These are phyloP conservation scores for Anoplopoma fimbria DNA, from an alignment of 2,113 vertebrate species.

Conservation along the genomic window DNA sequence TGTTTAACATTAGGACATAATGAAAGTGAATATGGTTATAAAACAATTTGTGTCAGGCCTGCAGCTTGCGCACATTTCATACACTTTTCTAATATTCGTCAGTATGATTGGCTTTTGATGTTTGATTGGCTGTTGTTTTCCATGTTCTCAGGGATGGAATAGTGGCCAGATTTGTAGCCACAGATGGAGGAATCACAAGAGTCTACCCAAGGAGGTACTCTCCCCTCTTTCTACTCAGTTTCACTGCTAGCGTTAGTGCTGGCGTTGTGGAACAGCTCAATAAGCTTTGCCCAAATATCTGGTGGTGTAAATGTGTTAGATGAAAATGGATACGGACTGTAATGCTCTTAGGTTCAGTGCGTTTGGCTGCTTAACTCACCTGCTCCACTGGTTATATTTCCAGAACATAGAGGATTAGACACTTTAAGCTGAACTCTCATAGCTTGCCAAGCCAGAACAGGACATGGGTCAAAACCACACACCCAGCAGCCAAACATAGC, in stretches of 20 bases:
- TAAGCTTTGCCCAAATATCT: constrained; percentile 26
- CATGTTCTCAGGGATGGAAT: constrained; percentile 87
- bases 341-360: constrained; percentile 46
- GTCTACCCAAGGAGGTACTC: constrained; percentile 94
- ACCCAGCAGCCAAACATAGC: constrained; percentile 44
- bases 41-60: constrained; percentile 39
- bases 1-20: constrained; percentile 63
- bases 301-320: constrained; percentile 54
- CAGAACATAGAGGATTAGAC: constrained; percentile 52
- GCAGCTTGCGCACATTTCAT: constrained; percentile 24
- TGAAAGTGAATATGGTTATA: constrained; percentile 39
- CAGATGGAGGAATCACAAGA: constrained; percentile 97
- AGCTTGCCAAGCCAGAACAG: constrained; percentile 43
- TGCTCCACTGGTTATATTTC: constrained; percentile 60
- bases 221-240: constrained; percentile 16
- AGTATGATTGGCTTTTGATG: constrained; percentile 39
- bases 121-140: constrained; percentile 55
- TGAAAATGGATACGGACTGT: constrained; percentile 66
- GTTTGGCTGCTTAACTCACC: constrained; percentile 58
- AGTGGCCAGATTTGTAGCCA: constrained; percentile 93
- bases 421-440: constrained; percentile 46
- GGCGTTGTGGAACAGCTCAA: neutral
- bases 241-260: constrained; percentile 10
- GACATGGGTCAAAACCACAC: constrained; percentile 52
- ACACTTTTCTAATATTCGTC: constrained; percentile 11